Evolutionary conservation across 92 coral and sea anemone species (phyloP), one percentile per base, ranked within the genome.

Genomic region (Heteractis magnifica): DNA sequence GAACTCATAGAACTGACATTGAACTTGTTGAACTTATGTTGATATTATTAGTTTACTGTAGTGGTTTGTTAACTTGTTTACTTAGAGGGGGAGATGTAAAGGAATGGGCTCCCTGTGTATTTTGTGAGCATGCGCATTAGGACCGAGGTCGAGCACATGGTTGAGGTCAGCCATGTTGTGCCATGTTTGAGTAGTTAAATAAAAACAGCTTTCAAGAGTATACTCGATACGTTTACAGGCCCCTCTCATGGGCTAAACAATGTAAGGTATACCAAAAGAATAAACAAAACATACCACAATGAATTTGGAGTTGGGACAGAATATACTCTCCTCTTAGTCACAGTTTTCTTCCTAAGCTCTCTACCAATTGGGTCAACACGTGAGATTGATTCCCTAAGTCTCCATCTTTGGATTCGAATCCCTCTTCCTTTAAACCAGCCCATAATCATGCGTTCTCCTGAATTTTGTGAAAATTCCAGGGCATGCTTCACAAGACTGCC

Each of bases 371-470:
- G 91, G 80, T 89, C 90, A 64, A 92, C 89, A 51, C 92, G 76
- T 80, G 72, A 34, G 50, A 92, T 87, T 52, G 93, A 87, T 72
- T 83, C 78, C 60, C 89, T 88, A 50, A 87, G 10, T 80, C 90
- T 83, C 84, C 84, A 79, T 83, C 93, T 90, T 77, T 87, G 92
- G 49, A 92, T 82, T 56, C 82, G 84, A n/a, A 87, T 70, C 65
- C 92, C 91, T 84, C 74, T 86, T 52, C 91, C 91, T 81, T 85
- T 84, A 60, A 91, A 81, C 79, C 87, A 82, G 19, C 90, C 94
- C 71, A 90, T 80, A 6, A 90, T 71, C 93, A 90, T 90, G 76
- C 91, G 81, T 85, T 90, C 93, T 68, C 94, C 94, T 56, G 91
- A 91, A 20, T 91, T 78, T 44, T 89, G 94, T 41, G 91, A 91